These are phyloP conservation scores for Etheostoma spectabile DNA, from an alignment of 2,113 vertebrate genomes.

Conservation along the genomic window DNA sequence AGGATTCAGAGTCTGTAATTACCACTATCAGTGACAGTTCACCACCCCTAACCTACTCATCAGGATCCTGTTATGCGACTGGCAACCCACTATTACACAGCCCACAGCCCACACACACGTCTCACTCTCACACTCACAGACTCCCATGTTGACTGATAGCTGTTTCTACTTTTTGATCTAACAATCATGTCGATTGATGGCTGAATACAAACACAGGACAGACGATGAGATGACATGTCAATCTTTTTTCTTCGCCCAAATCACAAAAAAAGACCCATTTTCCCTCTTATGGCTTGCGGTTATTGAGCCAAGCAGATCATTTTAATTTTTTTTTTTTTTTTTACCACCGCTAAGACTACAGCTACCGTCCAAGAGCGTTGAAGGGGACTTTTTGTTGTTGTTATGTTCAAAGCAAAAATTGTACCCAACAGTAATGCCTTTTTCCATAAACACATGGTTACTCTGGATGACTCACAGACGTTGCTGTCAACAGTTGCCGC, in stretches of 20 bases:
- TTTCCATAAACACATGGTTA: background rate
- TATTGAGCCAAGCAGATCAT: background rate
- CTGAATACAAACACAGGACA: constrained; percentile 7
- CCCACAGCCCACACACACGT: constrained; percentile 34
- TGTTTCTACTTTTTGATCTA: constrained; percentile 22
- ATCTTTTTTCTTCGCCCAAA: background rate
- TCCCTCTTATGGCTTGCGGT: background rate
- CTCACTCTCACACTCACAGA: constrained; percentile 21
- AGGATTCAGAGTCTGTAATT: constrained; percentile 66
- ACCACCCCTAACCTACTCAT: constrained; percentile 62
- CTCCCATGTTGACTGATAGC: constrained; percentile 31
- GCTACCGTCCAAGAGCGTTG: background rate
- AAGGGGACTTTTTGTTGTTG: background rate
- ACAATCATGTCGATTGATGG: constrained; percentile 20
- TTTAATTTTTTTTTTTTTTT: background rate
- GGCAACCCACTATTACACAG: constrained; percentile 73
- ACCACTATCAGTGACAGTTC: constrained; percentile 67
- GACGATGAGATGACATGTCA: background rate
- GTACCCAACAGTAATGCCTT: background rate
- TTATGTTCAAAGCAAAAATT: background rate
- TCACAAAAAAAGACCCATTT: background rate
- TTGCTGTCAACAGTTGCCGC: background rate
- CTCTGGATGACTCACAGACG: background rate
- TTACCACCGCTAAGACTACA: background rate
- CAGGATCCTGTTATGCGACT: constrained; percentile 52